Conservation (phyloP, 2,888 invertebrate genomes). For the Nezara viridula region DNA sequence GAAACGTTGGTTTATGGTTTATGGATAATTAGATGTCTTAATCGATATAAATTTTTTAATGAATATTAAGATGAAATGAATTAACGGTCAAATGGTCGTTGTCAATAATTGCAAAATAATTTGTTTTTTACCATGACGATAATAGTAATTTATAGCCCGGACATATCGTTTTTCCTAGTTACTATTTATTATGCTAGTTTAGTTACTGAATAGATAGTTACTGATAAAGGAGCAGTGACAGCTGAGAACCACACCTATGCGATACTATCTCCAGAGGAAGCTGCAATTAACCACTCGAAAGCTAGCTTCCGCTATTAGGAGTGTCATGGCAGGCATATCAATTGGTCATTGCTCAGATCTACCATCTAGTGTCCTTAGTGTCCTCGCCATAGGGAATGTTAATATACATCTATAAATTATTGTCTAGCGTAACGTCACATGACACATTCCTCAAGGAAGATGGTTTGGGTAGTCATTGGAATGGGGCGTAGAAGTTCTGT, state of each 20-base stretch:
- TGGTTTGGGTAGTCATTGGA: background rate
- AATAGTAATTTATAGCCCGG: background rate
- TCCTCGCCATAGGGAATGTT: background rate
- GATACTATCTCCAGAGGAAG: conserved; percentile 43
- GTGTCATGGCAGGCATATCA: conserved; percentile 11
- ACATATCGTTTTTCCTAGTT: background rate
- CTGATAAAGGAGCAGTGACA: background rate
- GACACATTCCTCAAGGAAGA: background rate
- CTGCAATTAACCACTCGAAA: conserved; percentile 33
- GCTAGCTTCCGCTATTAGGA: conserved; percentile 36
- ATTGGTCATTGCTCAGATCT: conserved; percentile 24
- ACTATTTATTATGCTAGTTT: conserved; percentile 35
- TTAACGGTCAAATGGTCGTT: too few relatives aligned
- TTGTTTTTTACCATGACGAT: background rate
- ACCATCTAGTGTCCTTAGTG: conserved; percentile 7
- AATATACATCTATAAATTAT: conserved; percentile 7
- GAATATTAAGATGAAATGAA: too few relatives aligned
- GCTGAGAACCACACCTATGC: conserved; percentile 19
- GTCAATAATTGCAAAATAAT: background rate
- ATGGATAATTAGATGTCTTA: too few relatives aligned
- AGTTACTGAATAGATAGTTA: background rate
- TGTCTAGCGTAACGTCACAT: background rate
- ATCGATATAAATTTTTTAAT: too few relatives aligned
- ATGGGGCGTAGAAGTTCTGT: too few relatives aligned
- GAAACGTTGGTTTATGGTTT: too few relatives aligned